These are phyloP conservation scores for Neomonachus schauinslandi DNA, from an alignment of 2,113 vertebrate species.

Conservation along the genomic window DNA sequence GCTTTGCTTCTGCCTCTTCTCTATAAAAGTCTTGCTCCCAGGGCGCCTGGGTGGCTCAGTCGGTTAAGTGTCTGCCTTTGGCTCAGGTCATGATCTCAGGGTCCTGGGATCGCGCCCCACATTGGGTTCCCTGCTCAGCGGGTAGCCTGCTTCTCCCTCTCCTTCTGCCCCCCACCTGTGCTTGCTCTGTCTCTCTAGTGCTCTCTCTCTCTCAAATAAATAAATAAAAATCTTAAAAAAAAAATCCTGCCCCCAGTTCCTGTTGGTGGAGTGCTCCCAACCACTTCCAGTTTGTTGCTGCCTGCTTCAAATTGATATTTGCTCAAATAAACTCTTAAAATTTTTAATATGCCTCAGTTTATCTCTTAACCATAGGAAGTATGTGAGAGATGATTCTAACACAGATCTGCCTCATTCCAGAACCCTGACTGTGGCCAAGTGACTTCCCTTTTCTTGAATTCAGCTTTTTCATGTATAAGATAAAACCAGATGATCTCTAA, in stretches of 20 bases:
- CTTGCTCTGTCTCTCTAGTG: no score
- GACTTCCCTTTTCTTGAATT: not conserved
- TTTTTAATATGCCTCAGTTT: not conserved
- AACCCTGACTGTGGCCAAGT: not conserved
- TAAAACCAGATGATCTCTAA: not conserved
- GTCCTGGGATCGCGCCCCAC: not conserved
- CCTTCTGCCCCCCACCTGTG: no score
- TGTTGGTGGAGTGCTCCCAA: not conserved
- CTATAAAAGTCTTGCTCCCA: not conserved
- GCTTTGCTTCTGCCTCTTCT: not conserved
- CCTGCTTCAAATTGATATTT: not conserved
- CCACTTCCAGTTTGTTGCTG: not conserved
- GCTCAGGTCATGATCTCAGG: not conserved
- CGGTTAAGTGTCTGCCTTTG: not conserved
- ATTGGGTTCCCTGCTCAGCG: no score
- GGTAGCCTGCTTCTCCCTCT: no score
- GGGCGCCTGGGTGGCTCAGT: not conserved
- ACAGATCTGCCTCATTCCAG: not conserved
- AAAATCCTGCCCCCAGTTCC: not conserved
- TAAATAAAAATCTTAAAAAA: no score
- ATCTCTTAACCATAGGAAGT: not conserved
- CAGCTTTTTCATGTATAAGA: not conserved
- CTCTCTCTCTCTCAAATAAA: no score
- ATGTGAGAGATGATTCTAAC: not conserved
- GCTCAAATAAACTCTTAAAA: not conserved